Percentiles rank a stretch among this genome's conserved stretches.
phyloP scores from a whole-genome alignment of 92 coral and sea anemone genomes.

The Muricea muricata region DNA sequence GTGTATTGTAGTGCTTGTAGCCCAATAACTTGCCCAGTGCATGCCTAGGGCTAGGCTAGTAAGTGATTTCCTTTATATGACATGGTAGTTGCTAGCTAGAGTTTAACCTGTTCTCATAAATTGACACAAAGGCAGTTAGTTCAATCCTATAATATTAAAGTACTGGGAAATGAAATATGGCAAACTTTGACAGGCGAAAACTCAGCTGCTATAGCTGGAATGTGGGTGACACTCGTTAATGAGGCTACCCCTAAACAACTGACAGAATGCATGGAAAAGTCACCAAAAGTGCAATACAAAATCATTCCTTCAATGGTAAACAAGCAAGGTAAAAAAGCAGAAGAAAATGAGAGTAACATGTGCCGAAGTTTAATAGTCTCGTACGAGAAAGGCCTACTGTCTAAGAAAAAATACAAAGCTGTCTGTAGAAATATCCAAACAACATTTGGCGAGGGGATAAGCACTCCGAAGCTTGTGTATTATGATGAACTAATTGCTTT shows the following conservation, averaged over 20 bases:
- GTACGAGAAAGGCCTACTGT: constrained; percentile 61
- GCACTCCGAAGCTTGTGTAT: constrained; percentile 55
- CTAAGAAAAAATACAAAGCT: constrained; percentile 73
- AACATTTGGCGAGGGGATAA: constrained; percentile 3
- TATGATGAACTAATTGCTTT: constrained; percentile 57
- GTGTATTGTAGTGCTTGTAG: background rate
- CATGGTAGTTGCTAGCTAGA: too few species aligned
- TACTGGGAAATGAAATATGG: background rate
- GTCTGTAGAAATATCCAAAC: constrained; percentile 50
- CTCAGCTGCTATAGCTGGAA: constrained; percentile 44
- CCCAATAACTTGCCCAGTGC: background rate
- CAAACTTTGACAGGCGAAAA: background rate
- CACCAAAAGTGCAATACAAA: constrained; percentile 54
- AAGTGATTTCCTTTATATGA: too few species aligned
- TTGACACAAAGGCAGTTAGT: too few species aligned
- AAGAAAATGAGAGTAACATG: constrained; percentile 44
- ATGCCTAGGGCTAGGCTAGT: background rate
- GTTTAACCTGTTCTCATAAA: too few species aligned
- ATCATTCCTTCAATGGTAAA: constrained; percentile 64
- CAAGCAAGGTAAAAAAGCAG: constrained; percentile 55
- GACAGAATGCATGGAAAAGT: constrained; percentile 49
- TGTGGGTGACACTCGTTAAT: constrained; percentile 68
- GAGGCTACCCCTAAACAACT: constrained; percentile 61
- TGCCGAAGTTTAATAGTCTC: constrained; percentile 58
- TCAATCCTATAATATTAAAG: too few species aligned